Percentiles rank a stretch among this genome's conserved stretches.
phyloP scores from a whole-genome alignment of 35 echinoderm and acorn worm species.

The Nesometra sesokonis region DNA sequence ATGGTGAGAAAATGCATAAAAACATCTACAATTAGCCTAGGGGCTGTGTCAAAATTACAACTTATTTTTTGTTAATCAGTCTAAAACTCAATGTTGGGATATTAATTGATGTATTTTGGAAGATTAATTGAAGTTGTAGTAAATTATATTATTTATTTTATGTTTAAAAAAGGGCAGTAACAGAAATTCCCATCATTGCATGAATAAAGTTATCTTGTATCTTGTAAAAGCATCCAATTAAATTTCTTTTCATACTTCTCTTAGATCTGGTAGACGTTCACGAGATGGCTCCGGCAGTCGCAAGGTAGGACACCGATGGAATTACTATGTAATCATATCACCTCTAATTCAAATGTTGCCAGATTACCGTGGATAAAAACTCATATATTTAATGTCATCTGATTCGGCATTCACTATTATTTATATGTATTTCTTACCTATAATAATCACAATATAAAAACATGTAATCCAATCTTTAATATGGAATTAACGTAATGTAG shows the following conservation, averaged over 20 bases:
- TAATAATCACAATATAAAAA: background rate
- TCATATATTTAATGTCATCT: background rate
- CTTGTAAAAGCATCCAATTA: background rate
- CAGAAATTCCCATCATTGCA: too few species aligned
- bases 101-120: too few species aligned
- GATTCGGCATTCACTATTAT: background rate
- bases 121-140: too few species aligned
- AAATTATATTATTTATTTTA: too few species aligned
- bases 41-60: too few species aligned
- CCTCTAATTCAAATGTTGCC: background rate
- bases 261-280: background rate
- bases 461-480: background rate
- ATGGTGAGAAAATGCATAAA: too few species aligned
- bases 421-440: slow-evolving; percentile 1
- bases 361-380: background rate
- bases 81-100: too few species aligned
- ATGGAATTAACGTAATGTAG: background rate
- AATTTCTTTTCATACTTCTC: background rate
- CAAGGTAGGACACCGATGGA: background rate
- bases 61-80: too few species aligned
- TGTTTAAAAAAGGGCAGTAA: too few species aligned
- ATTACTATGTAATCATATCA: background rate
- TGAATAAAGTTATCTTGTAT: too few species aligned
- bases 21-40: too few species aligned
- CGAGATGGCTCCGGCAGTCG: background rate